Evolutionary conservation across 2,113 vertebrate genomes (phyloP), one percentile per base, ranked within the genome.

Genomic region (Sterrhoptilus dennistouni): DNA sequence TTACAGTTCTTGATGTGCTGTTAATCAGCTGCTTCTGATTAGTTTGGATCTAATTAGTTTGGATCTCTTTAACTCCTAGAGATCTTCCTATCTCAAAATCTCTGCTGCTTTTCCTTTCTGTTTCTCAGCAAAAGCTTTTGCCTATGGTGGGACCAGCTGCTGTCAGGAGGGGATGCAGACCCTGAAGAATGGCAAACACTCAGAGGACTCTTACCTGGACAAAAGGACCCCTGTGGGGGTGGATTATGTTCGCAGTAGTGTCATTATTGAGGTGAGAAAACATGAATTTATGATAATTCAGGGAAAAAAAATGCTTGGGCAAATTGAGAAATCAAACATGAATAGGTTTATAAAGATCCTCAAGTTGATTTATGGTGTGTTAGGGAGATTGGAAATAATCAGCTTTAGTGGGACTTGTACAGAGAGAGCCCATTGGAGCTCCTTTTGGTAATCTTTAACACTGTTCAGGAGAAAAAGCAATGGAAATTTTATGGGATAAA

Each of bases 181-280:
- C 21, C 77, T 93, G 8, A 99, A 98, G 96, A 92, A 85, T 25
- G 61, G 90, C 89, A 99, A 97, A 70, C 96, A 95, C 74, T 24
- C 65, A 0, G 98, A 98, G 49, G 98, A 99, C 25, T 75, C 83
- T 15, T 96, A 97, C 2, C 0, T 61, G 20, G 99, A 99, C 72
- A 97, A 69, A 88, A 98, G 97, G 93, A 97, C 80, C 35, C 98
- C 98, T 1, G 76, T 96, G 7, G 98, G 98, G 35, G 75, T 98
- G 29, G 99, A 99, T 96, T 98, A 98, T 33, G 96, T 99, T 72
- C 98, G 98, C 20, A 98, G 98, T 89, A 98, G 98, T 38, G 98
- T 99, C 75, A 60, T 98, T 49, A 98, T 99, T 47, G 98, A 99
- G 98, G 99, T 99, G 94, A 97, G 96, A 68, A 77, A 70, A 38